phyloP scores from a whole-genome alignment of 1,140 invertebrate species.

The Mercenaria mercenaria region DNA sequence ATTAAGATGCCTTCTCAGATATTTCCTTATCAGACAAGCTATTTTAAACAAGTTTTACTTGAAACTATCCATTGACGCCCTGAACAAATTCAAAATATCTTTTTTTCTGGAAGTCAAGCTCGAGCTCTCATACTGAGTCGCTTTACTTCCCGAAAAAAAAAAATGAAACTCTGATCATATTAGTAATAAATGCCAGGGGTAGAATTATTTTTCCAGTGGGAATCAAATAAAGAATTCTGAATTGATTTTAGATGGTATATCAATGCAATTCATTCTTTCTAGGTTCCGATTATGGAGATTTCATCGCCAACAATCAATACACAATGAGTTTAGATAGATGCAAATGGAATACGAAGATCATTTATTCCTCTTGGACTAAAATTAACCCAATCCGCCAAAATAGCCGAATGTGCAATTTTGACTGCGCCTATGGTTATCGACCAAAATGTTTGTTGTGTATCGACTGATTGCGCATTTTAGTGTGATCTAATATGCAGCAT shows the following conservation, averaged over 20 bases:
- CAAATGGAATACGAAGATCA: not conserved
- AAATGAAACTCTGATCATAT: not conserved
- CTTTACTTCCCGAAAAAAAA: too few relatives aligned
- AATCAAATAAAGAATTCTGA: slow-evolving; percentile 16
- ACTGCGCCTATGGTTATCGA: not conserved
- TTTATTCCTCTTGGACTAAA: slow-evolving; percentile 13
- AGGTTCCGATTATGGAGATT: slow-evolving; percentile 12
- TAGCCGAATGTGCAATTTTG: not conserved
- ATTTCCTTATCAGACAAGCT: too few relatives aligned
- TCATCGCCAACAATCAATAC: slow-evolving; percentile 15
- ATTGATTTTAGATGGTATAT: slow-evolving; percentile 37
- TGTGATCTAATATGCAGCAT: not conserved
- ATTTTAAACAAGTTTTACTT: too few relatives aligned
- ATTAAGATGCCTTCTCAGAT: too few relatives aligned
- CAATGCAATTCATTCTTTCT: slow-evolving; percentile 28
- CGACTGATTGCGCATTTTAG: not conserved
- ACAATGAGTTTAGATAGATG: not conserved
- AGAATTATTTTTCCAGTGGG: slow-evolving; percentile 14
- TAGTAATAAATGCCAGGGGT: not conserved
- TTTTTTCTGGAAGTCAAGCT: too few relatives aligned
- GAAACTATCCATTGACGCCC: too few relatives aligned
- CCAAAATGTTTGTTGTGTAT: not conserved
- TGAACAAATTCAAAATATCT: too few relatives aligned
- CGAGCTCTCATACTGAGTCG: too few relatives aligned
- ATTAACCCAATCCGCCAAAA: slow-evolving; percentile 6